Percentiles rank a stretch among this genome's conserved stretches.
These are phyloP conservation scores for Mastomys natalensis DNA, from an alignment of 2,113 vertebrate species.

Conservation along the genomic window DNA sequence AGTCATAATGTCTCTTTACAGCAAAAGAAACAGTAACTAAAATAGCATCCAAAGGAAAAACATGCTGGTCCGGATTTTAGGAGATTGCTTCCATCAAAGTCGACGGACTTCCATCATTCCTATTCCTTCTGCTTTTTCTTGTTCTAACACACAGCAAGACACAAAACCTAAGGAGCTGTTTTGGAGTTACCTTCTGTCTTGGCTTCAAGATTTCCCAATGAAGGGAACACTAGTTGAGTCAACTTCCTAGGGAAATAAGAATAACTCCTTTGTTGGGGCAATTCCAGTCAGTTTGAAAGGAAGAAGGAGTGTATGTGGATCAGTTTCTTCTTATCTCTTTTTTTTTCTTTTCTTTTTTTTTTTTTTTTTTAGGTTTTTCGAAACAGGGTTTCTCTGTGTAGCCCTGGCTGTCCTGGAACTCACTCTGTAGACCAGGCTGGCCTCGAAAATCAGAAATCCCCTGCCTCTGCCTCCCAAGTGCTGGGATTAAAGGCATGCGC, in stretches of 20 bases:
- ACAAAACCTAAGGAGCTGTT: background rate
- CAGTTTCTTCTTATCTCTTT: background rate
- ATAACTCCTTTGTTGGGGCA: background rate
- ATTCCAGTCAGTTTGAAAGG: background rate
- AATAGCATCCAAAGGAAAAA: background rate
- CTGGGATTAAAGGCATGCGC: too few species aligned
- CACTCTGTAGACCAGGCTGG: too few species aligned
- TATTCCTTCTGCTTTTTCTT: background rate
- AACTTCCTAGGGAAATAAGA: background rate
- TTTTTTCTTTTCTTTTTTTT: too few species aligned
- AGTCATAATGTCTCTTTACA: background rate
- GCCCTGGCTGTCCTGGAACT: too few species aligned
- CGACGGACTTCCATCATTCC: too few species aligned
- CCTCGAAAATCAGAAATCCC: too few species aligned
- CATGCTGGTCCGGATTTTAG: background rate
- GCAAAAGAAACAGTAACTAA: background rate
- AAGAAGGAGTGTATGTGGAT: background rate
- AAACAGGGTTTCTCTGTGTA: too few species aligned
- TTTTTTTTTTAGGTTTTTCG: too few species aligned
- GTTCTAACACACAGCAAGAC: background rate
- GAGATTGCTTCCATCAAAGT: background rate
- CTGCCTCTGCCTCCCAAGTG: too few species aligned
- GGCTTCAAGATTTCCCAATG: background rate
- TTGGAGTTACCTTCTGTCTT: background rate
- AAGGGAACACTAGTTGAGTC: background rate